Base-by-base conservation (phyloP, 2,888 invertebrate species). In the Meteorus colon region DNA sequence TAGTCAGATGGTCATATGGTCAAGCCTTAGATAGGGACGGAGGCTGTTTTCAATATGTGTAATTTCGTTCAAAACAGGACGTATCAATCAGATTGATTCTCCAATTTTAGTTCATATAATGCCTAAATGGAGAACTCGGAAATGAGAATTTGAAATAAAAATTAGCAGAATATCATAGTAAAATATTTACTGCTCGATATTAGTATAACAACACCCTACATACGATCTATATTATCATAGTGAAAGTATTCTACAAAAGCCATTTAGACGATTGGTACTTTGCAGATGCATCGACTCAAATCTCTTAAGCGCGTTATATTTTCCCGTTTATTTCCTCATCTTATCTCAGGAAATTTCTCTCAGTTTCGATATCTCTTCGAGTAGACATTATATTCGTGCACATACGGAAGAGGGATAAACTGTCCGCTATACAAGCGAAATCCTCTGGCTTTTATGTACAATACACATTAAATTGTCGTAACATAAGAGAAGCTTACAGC, bases 281-380 rank as follows among this genome's bases (percentile, higher is more conserved):
- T 66, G 65, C 75, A 77, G 74, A 70, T 59, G 77, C 45, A 51
- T 34, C n/a, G 48, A 48, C 48, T 48, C 48, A n/a, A 48, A 48
- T 48, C n/a, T 48, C n/a, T 48, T 48, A 48, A 48, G 48, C 48
- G 48, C 48, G n/a, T 78, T 75, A 77, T 78, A 77, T 48, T 78
- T 75, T 78, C 77, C 75, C 78, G 73, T 73, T 77, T 78, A 78
- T 78, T 78, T 77, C 71, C 71, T 41, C 34, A 24, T 67, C 76
- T 78, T 78, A 78, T 77, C 77, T 77, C 60, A 48, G 45, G 14
- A 73, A 78, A 78, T 75, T 78, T 78, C 77, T 77, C 77, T 75
- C 78, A 60, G 74, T 77, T 77, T 60, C 72, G 75, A 71, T 77
- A 78, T 77, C 73, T 73, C 60, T 29, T 65, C 74, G 78, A 78